Evolutionary conservation across 2,113 vertebrate species (phyloP), one percentile per base, ranked within the genome.

Genomic region (Eclectus roratus): DNA sequence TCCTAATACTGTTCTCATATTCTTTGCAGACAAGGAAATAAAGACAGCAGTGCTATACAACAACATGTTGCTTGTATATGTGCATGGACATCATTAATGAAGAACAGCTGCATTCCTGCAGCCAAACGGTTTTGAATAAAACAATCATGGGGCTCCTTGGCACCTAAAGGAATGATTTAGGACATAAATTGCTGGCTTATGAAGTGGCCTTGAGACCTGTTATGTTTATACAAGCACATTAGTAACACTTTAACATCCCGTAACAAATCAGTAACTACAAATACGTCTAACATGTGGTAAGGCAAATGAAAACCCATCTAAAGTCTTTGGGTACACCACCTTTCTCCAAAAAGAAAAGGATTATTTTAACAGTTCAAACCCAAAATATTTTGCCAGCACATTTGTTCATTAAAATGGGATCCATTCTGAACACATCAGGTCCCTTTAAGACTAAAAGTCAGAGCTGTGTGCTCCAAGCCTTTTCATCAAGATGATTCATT

Each of bases 401-500:
- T 80, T 70, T 91, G 88, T 66, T 95, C 81, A 92, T 19, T 89
- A 91, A 88, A 91, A 86, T 23, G 49, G 44, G 68, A 68, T 84
- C 85, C 52, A 55, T 84, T 94, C 94, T 89, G 83, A 96, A 91
- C 63, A 85, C 69, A 88, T 29, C 10, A 17, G 64, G 89, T 89
- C 72, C 77, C 93, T 92, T 94, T 91, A 95, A 92, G 92, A 89
- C 85, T 87, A 84, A 53, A 97, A 96, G 96, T 96, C 93, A 96
- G 93, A 61, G 93, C 83, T 87, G 64, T 66, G 89, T 87, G 73
- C 76, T 84, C 76, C 46, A 91, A 96, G 87, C 76, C 93, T 84
- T 88, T 91, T 96, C 96, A 96, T 96, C 85, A 71, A 82, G 61
- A 84, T 92, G 88, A 96, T 93, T 97, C 93, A 95, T 89, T 96